Evolutionary conservation across 2,888 invertebrate genomes (phyloP), one percentile per base, ranked within the genome.

Genomic region (Cacoxenus indagator): DNA sequence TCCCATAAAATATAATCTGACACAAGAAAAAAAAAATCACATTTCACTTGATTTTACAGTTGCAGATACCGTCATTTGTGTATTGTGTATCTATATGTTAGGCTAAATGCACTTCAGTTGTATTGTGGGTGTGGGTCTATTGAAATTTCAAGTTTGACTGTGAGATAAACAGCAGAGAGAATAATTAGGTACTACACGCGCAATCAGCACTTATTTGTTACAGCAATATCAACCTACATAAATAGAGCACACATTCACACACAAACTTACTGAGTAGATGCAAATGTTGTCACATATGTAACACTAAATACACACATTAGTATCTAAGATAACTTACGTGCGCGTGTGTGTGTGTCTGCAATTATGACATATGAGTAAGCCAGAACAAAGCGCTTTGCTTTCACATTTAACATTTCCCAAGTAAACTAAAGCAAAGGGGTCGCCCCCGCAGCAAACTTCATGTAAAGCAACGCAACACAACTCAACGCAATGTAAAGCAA

Each of bases 131-230:
- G 31, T 0, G 31, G 5, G 37, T 37, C 9, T 37, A 1, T 37
- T 37, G 37, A 37, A 37, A 37, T 8, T 14, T 11, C 1, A 1
- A 37, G 37, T 37, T 37, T 37, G 2, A 37, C 14, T 14, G 14
- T 37, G 5, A 11, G 8, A 37, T 14, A 37, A 14, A 4, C 9
- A 51, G 46, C 14, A n/a, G 48, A 17, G 19, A 51, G 11, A 14
- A 57, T 57, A 57, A 57, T 57, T 27, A 57, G 27, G 26, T 27
- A 27, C 29, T 29, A 29, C 57, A 57, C n/a, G 57, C 57, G 29
- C 57, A 57, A 57, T 57, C 57, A 57, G 17, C 57, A 29, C 27
- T 57, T 29, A 57, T 57, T 57, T 57, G 57, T 57, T 57, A 2
- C 57, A 5, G 17, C 14, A 27, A 57, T 27, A 57, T 57, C 55